phyloP scores from a whole-genome alignment of 1,140 invertebrate species.

The Bacillus rossius region DNA sequence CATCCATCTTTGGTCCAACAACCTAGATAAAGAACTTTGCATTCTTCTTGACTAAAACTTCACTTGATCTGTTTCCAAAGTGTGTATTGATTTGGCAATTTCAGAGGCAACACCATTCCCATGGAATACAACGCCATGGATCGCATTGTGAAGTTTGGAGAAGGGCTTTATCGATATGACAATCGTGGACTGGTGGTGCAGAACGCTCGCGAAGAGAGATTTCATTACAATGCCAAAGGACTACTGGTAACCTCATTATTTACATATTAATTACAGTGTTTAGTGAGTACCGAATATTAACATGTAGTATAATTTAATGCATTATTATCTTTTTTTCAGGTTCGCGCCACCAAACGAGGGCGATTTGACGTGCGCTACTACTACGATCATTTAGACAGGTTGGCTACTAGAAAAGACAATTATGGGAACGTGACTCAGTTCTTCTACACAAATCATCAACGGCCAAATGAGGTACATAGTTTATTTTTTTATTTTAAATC shows the following conservation, averaged over 20 bases:
- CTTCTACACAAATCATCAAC: conserved; percentile 88
- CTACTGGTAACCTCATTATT: conserved; percentile 48
- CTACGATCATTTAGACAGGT: conserved; percentile 84
- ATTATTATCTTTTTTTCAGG: conserved; percentile 27
- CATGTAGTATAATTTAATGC: not conserved
- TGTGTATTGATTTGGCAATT: conserved; percentile 22
- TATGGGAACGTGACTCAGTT: conserved; percentile 93
- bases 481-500: not conserved
- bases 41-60: too few relatives aligned
- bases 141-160: conserved; percentile 83
- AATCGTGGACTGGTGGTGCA: conserved; percentile 83
- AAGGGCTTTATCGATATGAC: conserved; percentile 78
- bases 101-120: conserved; percentile 77
- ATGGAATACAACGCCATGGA: conserved; percentile 90
- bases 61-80: not conserved
- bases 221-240: conserved; percentile 91
- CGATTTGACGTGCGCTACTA: conserved; percentile 91
- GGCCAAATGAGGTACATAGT: conserved; percentile 61
- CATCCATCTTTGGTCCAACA: too few relatives aligned
- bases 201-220: conserved; percentile 86
- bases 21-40: too few relatives aligned
- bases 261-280: too few relatives aligned
- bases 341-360: conserved; percentile 74
- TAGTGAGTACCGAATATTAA: not conserved
- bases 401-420: conserved; percentile 85